A percentile compares a stretch with the other conserved stretches of the same genome.
Evolutionary conservation across 2,888 invertebrate genomes (phyloP).

Genomic region (Drosophila pseudotalamancana): DNA sequence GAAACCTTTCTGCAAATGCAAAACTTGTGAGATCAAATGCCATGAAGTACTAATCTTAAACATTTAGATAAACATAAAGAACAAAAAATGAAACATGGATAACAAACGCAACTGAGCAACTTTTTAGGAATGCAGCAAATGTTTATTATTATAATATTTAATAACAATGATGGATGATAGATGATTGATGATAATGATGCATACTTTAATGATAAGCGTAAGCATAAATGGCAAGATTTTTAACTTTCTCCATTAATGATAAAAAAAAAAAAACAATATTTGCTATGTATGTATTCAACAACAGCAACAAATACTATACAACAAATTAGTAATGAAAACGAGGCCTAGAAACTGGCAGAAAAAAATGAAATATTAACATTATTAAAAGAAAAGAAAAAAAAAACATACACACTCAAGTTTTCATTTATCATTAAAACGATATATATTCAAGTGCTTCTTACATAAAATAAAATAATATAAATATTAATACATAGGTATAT

Average conservation of each 20-base stretch:
- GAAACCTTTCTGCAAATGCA: slow-evolving; percentile 51
- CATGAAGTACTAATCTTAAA: slow-evolving; percentile 28
- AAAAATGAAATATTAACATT: slow-evolving; percentile 20
- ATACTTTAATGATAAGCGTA: slow-evolving; percentile 64
- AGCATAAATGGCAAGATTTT: slow-evolving; percentile 59
- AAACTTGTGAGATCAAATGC: slow-evolving; percentile 47
- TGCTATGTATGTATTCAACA: slow-evolving; percentile 45
- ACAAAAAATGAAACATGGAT: slow-evolving; percentile 6
- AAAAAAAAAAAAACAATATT: slow-evolving; percentile 39
- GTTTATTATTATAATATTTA: slow-evolving; percentile 22
- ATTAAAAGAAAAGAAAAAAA: slow-evolving; percentile 23
- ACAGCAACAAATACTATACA: slow-evolving; percentile 39
- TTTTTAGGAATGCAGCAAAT: slow-evolving; percentile 45
- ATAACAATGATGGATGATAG: slow-evolving; percentile 32
- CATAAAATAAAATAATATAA: slow-evolving; percentile 79
- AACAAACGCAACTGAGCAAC: slow-evolving; percentile 44
- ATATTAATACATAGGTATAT: slow-evolving; percentile 51
- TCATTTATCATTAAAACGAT: slow-evolving; percentile 83
- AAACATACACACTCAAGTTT: slow-evolving; percentile 60
- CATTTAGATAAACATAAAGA: slow-evolving; percentile 15
- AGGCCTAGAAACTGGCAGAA: too few relatives aligned
- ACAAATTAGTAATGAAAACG: slow-evolving; percentile 47
- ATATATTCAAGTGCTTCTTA: slow-evolving; percentile 85
- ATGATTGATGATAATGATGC: slow-evolving; percentile 49
- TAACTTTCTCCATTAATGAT: slow-evolving; percentile 71